These are phyloP conservation scores for Bombus pyrosoma DNA, from an alignment of 1,140 invertebrate species.

Conservation along the genomic window DNA sequence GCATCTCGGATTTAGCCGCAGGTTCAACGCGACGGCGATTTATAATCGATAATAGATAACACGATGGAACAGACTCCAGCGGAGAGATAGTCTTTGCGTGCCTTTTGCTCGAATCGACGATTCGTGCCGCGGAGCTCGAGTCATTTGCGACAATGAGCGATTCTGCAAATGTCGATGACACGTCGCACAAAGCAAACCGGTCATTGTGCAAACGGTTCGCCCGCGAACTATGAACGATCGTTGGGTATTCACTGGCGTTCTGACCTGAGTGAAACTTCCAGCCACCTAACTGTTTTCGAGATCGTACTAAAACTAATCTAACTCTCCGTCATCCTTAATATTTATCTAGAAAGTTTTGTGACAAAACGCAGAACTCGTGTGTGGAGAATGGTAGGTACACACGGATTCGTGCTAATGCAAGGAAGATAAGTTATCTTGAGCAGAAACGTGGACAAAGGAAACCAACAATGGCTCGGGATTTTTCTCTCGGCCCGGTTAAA, in stretches of 20 bases:
- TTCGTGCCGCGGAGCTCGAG: conserved; percentile 25
- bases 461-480: conserved; percentile 28
- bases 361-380: background rate
- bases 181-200: conserved; percentile 42
- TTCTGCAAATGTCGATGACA: conserved; percentile 66
- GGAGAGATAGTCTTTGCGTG: conserved; percentile 21
- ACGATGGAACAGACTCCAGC: background rate
- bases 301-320: background rate
- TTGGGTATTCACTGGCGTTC: conserved; percentile 3
- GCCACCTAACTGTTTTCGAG: background rate
- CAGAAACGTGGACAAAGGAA: conserved; percentile 41
- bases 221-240: conserved; percentile 51
- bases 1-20: background rate
- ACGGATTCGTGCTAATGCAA: background rate
- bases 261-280: background rate
- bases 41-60: conserved; percentile 50
- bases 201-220: conserved; percentile 44
- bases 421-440: conserved; percentile 33
- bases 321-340: background rate
- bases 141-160: conserved; percentile 60
- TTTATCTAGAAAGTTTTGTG: background rate
- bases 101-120: conserved; percentile 20
- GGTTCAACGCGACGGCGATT: conserved; percentile 12
- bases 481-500: conserved; percentile 29
- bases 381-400: background rate